These are phyloP conservation scores for Portunus trituberculatus DNA, from an alignment of 1,140 invertebrate species.

Conservation along the genomic window DNA sequence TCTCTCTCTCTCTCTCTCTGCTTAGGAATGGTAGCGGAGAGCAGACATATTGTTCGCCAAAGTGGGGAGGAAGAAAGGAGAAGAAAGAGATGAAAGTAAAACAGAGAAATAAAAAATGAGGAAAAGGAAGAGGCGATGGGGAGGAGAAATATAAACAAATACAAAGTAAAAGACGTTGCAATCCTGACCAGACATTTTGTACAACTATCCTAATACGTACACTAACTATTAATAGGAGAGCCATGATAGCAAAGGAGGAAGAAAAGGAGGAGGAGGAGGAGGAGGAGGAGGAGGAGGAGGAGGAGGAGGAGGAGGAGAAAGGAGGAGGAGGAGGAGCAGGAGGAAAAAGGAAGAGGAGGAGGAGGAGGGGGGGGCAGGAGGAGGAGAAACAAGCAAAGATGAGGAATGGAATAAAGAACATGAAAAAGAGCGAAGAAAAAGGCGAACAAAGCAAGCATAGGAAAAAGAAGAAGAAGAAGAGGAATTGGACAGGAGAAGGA, in stretches of 20 bases:
- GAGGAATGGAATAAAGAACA: neutral
- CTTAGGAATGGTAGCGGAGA: too few species aligned
- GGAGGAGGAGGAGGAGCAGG: neutral
- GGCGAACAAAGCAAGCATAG: neutral
- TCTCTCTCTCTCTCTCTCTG: too few species aligned
- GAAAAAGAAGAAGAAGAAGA: neutral
- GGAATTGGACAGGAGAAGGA: neutral
- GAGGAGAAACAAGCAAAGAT: neutral
- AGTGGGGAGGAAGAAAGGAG: neutral
- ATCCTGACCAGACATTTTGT: too few species aligned
- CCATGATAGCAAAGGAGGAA: neutral
- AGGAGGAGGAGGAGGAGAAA: neutral
- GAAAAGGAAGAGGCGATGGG: neutral
- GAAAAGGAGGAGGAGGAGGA: neutral
- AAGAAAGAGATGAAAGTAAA: neutral
- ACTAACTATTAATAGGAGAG: too few species aligned
- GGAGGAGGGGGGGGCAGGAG: neutral
- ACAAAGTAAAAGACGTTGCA: too few species aligned
- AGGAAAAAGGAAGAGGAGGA: neutral
- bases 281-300: neutral
- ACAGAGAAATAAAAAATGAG: neutral
- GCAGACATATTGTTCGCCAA: too few species aligned
- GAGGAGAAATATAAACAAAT: neutral
- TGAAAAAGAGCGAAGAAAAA: neutral
- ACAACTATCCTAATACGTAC: too few species aligned